Conservation (phyloP, 2,113 vertebrate species). For the Lamprologus ornatipinnis region DNA sequence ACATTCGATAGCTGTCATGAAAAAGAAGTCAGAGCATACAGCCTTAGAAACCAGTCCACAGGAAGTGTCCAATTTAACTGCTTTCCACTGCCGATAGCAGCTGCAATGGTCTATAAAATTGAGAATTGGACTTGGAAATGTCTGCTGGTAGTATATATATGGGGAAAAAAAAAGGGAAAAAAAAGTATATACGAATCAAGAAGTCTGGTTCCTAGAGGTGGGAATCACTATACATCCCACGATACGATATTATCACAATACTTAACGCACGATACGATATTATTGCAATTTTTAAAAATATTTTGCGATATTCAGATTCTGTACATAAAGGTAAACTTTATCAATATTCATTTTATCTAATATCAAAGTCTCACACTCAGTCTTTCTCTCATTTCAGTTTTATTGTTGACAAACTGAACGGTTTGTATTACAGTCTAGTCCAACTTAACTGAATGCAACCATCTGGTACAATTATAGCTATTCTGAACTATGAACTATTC, state of each 20-base stretch:
- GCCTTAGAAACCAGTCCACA: neutral
- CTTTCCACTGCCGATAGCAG: neutral
- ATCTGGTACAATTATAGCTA: too few species aligned
- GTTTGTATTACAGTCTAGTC: too few species aligned
- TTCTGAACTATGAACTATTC: rapidly evolving
- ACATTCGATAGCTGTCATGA: neutral
- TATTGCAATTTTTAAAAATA: too few species aligned
- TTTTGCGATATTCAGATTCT: too few species aligned
- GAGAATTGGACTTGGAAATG: neutral
- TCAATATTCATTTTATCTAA: too few species aligned
- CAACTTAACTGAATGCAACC: rapidly evolving
- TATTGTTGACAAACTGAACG: too few species aligned
- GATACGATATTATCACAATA: too few species aligned
- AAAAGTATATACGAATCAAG: neutral
- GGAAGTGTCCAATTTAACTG: neutral
- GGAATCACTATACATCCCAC: too few species aligned
- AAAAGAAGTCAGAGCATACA: neutral
- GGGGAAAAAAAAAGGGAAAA: rapidly evolving
- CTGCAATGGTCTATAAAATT: neutral
- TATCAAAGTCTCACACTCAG: too few species aligned
- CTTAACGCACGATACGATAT: too few species aligned
- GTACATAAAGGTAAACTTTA: too few species aligned
- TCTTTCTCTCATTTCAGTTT: too few species aligned
- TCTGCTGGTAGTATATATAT: neutral
- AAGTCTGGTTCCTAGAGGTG: neutral